Conservation (phyloP, 2,888 invertebrate genomes). For the Rhingia rostrata region DNA sequence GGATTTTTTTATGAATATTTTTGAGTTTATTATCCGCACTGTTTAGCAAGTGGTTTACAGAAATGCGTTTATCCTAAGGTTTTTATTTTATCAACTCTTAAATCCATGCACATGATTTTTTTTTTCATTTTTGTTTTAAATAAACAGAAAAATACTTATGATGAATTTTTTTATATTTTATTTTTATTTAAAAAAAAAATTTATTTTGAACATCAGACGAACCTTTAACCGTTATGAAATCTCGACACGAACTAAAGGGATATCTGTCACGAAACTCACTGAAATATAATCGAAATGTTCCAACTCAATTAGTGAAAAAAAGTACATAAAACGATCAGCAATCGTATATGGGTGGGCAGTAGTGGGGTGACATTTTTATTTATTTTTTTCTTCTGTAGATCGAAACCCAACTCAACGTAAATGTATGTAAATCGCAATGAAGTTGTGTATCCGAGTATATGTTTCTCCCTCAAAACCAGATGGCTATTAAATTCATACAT, state of each 20-base stretch:
- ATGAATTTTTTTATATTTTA: too few species aligned
- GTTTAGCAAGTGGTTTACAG: conserved; percentile 30
- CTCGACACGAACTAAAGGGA: conserved; percentile 72
- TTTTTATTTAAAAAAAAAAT: neutral
- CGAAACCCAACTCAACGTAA: conserved; percentile 8
- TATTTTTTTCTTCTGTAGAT: conserved; percentile 42
- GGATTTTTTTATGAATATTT: conserved; percentile 1
- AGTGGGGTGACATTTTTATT: conserved; percentile 63
- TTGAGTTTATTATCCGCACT: conserved; percentile 55
- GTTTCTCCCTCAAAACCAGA: conserved; percentile 50
- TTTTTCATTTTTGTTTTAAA: neutral
- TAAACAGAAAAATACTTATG: conserved; percentile 53
- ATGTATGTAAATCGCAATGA: conserved; percentile 6
- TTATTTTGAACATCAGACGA: conserved; percentile 40
- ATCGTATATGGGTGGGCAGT: conserved; percentile 41
- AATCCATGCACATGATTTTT: conserved; percentile 56
- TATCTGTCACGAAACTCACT: conserved; percentile 69
- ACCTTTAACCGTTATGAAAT: conserved; percentile 74
- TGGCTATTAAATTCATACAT: conserved; percentile 23
- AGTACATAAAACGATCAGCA: conserved; percentile 47
- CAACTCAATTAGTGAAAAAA: conserved; percentile 67
- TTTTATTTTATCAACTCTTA: conserved; percentile 9
- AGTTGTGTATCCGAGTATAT: conserved; percentile 35
- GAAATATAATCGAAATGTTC: conserved; percentile 70
- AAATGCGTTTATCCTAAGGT: conserved; percentile 26